A percentile compares a stretch with the other conserved stretches of the same genome.
Evolutionary conservation across 1,140 invertebrate genomes (phyloP).

Genomic region (Leptopilina boulardi): DNA sequence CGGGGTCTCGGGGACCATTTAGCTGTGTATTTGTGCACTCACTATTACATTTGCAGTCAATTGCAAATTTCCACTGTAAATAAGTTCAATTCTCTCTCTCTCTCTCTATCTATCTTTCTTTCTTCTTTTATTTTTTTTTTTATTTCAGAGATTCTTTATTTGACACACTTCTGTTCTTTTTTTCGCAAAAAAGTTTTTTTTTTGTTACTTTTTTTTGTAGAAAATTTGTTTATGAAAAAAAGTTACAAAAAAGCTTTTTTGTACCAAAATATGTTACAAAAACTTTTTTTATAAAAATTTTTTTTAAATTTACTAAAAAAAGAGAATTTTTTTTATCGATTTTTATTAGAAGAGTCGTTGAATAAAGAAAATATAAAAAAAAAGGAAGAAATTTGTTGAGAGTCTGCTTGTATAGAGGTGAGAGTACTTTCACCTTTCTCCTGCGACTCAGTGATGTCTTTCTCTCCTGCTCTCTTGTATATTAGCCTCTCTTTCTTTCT

Average conservation of each 20-base stretch:
- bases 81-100: slow-evolving; percentile 26
- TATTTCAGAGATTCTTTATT: neutral
- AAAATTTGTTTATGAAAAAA: too few relatives aligned
- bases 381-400: slow-evolving; percentile 38
- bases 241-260: too few relatives aligned
- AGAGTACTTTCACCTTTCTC: slow-evolving; percentile 77
- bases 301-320: too few relatives aligned
- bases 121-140: neutral
- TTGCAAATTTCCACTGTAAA: neutral
- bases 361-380: slow-evolving; percentile 52
- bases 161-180: too few relatives aligned
- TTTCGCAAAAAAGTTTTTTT: too few relatives aligned
- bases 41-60: slow-evolving; percentile 17
- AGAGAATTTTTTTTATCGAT: too few relatives aligned
- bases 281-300: too few relatives aligned
- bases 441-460: slow-evolving; percentile 56
- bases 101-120: too few relatives aligned
- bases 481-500: slow-evolving; percentile 58
- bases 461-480: slow-evolving; percentile 41
- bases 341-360: neutral
- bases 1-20: slow-evolving; percentile 51
- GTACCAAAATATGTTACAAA: too few relatives aligned
- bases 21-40: slow-evolving; percentile 39
- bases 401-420: slow-evolving; percentile 59
- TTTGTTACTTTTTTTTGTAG: too few relatives aligned